Base-by-base conservation (phyloP, 37 sponge, comb jelly and placozoan genomes). In the Halisarca cf. caerulea region DNA sequence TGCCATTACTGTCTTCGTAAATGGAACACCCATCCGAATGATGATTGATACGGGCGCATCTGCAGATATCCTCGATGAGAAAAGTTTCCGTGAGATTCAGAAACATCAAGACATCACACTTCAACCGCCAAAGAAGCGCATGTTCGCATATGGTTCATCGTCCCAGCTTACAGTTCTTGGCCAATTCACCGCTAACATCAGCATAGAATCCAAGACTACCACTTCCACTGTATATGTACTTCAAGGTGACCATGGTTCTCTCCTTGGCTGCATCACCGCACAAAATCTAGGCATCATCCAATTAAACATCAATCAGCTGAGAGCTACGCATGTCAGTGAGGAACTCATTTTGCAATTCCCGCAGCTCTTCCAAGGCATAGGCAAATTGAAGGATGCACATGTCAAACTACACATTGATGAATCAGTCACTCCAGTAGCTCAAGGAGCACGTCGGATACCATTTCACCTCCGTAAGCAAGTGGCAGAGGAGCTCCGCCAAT, bases 401-500 rank as follows among this genome's bases (percentile, higher is more conserved):
- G 28, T 57, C 1, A 55, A 87, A 75, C 78, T 87, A 3, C 88
- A 87, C 83, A 87, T 87, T 51, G 88, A 87, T 33, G 53, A 71
- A 38, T 51, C 75, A 28, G 62, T 87, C 9, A 5, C 60, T 14
- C 88, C 88, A 24, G 78, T 87, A 7, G 83, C 83, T 24, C 88
- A 87, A 37, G 5, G n/a, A 73, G 78, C 79, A 57, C 72, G 88
- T 7, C 59, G 77, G 6, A 87, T 87, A 30, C 83, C 88, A 30
- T 87, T 87, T 66, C 83, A 81, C 47, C 39, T 87, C 28, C 45
- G 82, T 17, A 87, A 86, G 57, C 59, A 87, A 64, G 88, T 87
- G 9, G 66, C 58, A 68, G 59, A 42, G 20, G 88, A 87, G 51
- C 71, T 87, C 25, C 17, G 23, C 9, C 70, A 81, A 6, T 64